Base-by-base conservation (phyloP, 2,888 invertebrate species). In the Chymomyza procnemis region DNA sequence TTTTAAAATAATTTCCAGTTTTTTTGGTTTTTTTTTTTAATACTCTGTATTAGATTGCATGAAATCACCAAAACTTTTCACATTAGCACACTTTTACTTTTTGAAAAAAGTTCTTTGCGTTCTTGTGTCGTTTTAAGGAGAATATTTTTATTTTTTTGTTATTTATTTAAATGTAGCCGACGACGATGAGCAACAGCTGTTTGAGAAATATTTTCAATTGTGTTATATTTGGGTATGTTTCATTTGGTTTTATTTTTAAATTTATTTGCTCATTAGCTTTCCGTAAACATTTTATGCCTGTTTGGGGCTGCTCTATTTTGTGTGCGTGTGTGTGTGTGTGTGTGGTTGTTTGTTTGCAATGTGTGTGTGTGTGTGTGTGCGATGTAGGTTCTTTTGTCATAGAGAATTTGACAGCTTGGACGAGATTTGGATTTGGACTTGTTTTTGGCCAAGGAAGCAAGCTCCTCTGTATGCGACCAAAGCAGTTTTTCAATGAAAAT, bases 1-100 rank as follows among this genome's bases (percentile, higher is more conserved):
- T 80, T 87, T 87, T 74, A 78, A 85, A 86, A 84, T 84, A 84
- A 80, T 79, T 79, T n/a, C n/a, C n/a, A n/a, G n/a, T n/a, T n/a
- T n/a, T 79, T 71, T 71, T 16, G 55, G 18, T 59, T 62, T 21
- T 58, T 62, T 19, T 54, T 66, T 52, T 61, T n/a, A n/a, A n/a
- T n/a, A n/a, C n/a, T 67, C 60, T 73, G 67, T n/a, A n/a, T 64
- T 80, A 74, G 64, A 74, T 77, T 61, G 82, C 79, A 82, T 85
- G 85, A 46, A 62, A 41, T 41, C 82, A 85, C 69, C 76, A 84
- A n/a, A 84, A 84, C 86, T 84, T 84, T 84, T 76, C 84, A 84
- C 83, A 84, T 84, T 84, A 85, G 78, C 83, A 80, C 83, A 64
- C 57, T 64, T 64, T 64, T 47, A 55, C 16, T 59, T 52, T 26